Evolutionary conservation across 2,113 vertebrate species (phyloP).

Genomic region (Zosterops lateralis): DNA sequence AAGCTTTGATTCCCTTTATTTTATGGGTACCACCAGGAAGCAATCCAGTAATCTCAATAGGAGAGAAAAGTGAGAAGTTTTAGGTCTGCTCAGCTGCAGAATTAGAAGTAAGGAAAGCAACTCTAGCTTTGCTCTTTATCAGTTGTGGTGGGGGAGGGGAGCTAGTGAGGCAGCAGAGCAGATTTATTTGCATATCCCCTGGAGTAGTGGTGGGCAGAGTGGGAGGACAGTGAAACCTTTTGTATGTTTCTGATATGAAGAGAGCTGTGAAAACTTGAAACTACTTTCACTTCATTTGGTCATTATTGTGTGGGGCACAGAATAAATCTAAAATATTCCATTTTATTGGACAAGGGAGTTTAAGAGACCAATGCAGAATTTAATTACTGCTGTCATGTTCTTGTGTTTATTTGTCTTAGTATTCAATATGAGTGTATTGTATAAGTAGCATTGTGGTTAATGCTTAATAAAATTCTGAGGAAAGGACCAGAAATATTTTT

Average conservation of each 20-base stretch:
- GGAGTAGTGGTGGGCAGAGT: background rate
- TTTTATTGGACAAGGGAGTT: background rate
- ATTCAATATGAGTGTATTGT: background rate
- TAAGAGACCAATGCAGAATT: background rate
- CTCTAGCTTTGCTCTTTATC: background rate
- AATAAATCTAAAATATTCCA: background rate
- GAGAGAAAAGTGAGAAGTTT: background rate
- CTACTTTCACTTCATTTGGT: background rate
- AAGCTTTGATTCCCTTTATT: background rate
- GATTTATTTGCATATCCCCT: background rate
- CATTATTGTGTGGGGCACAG: background rate
- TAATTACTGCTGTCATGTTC: background rate
- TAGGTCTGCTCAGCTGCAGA: background rate
- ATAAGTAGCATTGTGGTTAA: background rate
- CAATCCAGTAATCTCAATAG: background rate
- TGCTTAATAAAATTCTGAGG: background rate
- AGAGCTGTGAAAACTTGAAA: background rate
- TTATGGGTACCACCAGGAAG: background rate
- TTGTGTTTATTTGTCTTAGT: background rate
- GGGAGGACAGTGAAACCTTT: background rate
- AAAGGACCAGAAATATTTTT: background rate
- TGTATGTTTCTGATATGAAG: background rate
- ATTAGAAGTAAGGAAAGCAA: background rate
- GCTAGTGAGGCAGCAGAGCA: background rate
- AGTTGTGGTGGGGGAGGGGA: background rate